Conservation (phyloP, 2,113 vertebrate genomes). For the Alethe castanea region DNA sequence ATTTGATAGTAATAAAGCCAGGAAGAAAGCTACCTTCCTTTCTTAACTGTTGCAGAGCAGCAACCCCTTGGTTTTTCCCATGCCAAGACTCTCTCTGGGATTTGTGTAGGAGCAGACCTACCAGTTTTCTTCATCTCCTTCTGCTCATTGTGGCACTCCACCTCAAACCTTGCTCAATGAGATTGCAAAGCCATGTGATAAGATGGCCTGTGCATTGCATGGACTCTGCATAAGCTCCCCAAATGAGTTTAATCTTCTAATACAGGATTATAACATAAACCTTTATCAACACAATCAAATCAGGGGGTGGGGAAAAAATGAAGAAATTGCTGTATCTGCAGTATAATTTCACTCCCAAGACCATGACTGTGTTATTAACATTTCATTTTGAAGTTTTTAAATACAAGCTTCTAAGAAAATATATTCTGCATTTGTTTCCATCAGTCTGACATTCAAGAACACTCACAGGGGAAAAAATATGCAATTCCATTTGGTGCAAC, state of each 20-base stretch:
- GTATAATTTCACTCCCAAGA: not conserved
- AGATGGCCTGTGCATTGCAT: not conserved
- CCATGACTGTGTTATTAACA: fast-evolving
- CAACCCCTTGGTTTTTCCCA: not conserved
- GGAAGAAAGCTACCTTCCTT: not conserved
- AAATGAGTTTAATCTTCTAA: not conserved
- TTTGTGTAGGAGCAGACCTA: not conserved
- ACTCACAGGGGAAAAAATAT: not conserved
- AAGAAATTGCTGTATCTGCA: not conserved
- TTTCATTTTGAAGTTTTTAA: not conserved
- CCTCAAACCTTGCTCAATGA: not conserved
- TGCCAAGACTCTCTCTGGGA: not conserved
- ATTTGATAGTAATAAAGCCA: not conserved
- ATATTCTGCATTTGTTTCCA: not conserved
- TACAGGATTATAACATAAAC: not conserved
- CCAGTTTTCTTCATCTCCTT: not conserved
- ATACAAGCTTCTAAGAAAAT: not conserved
- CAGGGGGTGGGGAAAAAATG: not conserved
- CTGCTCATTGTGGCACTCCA: not conserved
- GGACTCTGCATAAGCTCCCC: not conserved
- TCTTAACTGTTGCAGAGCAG: not conserved
- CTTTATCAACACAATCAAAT: not conserved
- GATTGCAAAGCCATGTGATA: not conserved
- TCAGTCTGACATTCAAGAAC: not conserved
- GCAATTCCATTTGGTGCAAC: not conserved